Evolutionary conservation across 2,888 invertebrate genomes (phyloP).

Genomic region (Dryobota labecula): DNA sequence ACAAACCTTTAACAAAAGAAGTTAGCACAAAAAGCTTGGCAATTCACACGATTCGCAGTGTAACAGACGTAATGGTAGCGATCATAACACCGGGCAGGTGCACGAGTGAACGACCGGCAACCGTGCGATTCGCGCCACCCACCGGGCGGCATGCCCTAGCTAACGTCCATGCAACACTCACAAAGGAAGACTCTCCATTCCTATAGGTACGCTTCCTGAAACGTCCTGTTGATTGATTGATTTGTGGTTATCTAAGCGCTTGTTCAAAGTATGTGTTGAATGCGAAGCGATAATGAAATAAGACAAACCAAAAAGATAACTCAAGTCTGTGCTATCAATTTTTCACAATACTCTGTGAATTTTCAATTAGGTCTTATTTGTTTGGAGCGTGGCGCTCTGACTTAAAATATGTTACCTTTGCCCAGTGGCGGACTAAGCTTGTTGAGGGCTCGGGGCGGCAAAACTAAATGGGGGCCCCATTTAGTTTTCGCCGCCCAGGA

Average conservation of each 20-base stretch:
- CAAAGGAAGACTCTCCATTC: conserved; percentile 37
- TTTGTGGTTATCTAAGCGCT: conserved; percentile 7
- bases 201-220: conserved; percentile 45
- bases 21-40: conserved; percentile 33
- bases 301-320: conserved; percentile 3
- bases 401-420: not conserved
- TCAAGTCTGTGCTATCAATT: not conserved
- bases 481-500: too few species aligned
- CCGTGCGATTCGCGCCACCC: conserved; percentile 82
- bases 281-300: conserved; percentile 20
- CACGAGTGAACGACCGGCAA: conserved; percentile 82
- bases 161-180: conserved; percentile 53
- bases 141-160: conserved; percentile 75
- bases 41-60: conserved; percentile 47
- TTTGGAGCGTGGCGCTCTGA: not conserved
- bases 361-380: not conserved
- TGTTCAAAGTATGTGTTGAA: conserved; percentile 14
- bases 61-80: conserved; percentile 58
- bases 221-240: conserved; percentile 49
- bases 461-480: not conserved
- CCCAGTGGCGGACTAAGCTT: not conserved
- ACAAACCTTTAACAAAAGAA: conserved; percentile 3
- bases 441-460: not conserved
- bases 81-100: conserved; percentile 58
- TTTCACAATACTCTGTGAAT: not conserved